These are phyloP conservation scores for Nemotelus nigrinus DNA, from an alignment of 2,888 invertebrate genomes.

Conservation along the genomic window DNA sequence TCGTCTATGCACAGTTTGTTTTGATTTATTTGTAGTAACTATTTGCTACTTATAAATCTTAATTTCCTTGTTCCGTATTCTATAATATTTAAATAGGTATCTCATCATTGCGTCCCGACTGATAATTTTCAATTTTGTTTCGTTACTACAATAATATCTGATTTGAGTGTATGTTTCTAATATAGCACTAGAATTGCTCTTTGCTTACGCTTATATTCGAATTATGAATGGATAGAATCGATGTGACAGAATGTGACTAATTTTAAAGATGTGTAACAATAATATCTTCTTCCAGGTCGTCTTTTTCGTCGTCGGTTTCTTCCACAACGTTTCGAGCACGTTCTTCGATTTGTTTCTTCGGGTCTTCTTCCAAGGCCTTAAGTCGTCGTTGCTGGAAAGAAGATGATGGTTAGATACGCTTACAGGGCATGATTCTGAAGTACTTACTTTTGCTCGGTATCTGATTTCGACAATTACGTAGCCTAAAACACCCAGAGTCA, in stretches of 20 bases:
- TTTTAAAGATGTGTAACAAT: constrained; percentile 82
- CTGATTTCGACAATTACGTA: constrained; percentile 84
- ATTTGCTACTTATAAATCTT: neutral
- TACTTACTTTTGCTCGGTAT: constrained; percentile 79
- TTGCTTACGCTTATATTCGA: constrained; percentile 28
- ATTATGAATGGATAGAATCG: neutral
- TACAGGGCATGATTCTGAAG: neutral
- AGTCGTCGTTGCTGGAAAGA: constrained; percentile 70
- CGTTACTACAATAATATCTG: constrained; percentile 12
- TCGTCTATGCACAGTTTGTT: neutral
- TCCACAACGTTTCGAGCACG: constrained; percentile 66
- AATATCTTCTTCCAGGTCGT: constrained; percentile 89
- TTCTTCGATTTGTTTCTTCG: constrained; percentile 65
- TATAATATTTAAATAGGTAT: constrained; percentile 35
- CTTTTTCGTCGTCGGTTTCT: constrained; percentile 87
- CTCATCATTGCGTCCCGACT: neutral
- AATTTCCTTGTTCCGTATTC: neutral
- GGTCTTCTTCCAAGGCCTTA: constrained; percentile 76
- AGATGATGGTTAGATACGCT: neutral
- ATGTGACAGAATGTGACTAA: neutral
- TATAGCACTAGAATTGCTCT: constrained; percentile 22
- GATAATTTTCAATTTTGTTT: constrained; percentile 1
- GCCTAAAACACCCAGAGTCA: constrained; percentile 78
- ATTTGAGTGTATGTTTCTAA: constrained; percentile 14
- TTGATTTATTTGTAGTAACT: neutral